Conservation (phyloP, 2,113 vertebrate species). For the Indicator maculatus region DNA sequence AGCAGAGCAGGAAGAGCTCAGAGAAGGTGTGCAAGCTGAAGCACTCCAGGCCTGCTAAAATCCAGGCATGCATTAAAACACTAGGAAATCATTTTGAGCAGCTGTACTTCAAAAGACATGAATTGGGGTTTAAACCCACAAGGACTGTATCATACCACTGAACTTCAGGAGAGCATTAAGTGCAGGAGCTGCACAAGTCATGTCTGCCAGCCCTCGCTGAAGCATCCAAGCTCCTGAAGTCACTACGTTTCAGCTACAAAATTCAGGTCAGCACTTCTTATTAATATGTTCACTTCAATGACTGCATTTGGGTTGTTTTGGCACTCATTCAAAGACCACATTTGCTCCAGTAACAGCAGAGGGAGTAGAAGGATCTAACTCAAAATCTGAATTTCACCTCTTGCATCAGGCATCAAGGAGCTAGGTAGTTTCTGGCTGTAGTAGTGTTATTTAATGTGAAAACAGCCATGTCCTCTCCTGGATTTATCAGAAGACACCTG, state of each 20-base stretch:
- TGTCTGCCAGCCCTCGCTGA: background rate
- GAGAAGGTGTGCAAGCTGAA: background rate
- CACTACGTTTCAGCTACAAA: background rate
- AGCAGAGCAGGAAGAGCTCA: background rate
- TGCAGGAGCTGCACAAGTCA: background rate
- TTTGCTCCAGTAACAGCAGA: background rate
- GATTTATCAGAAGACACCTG: background rate
- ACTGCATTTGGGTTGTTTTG: background rate
- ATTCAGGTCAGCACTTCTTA: background rate
- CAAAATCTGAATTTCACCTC: background rate
- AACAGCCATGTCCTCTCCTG: background rate
- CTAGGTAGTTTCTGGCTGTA: background rate
- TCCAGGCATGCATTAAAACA: fast-evolving
- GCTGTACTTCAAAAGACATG: background rate
- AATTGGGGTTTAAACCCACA: background rate
- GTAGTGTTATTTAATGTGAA: background rate
- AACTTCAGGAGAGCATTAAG: background rate
- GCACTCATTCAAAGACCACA: background rate
- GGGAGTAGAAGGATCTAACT: background rate
- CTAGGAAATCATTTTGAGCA: background rate
- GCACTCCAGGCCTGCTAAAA: background rate
- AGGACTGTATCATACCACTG: background rate
- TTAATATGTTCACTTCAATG: background rate
- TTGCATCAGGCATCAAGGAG: background rate
- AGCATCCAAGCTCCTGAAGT: background rate